A percentile compares a stretch with the other conserved stretches of the same genome.
These are phyloP conservation scores for Caenorhabditis angaria DNA, from an alignment of 2,888 invertebrate genomes.

Conservation along the genomic window DNA sequence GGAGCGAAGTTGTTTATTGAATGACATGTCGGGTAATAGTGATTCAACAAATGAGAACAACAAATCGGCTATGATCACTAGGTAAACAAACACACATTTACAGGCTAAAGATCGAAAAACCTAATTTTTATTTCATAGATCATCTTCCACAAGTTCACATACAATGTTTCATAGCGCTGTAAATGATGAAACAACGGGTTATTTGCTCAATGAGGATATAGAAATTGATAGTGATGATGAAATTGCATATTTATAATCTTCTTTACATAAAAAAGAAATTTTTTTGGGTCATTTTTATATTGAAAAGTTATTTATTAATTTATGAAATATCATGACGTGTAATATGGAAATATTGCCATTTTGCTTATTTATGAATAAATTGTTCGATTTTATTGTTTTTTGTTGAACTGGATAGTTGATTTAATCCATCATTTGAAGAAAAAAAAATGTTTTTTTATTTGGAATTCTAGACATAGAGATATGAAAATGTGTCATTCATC, in stretches of 20 bases:
- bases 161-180: constrained; percentile 21
- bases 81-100: constrained; percentile 9
- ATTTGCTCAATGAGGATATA: constrained; percentile 16
- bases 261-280: not conserved
- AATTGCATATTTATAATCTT: constrained; percentile 34
- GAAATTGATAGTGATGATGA: constrained; percentile 39
- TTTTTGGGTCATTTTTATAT: not conserved
- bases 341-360: too few relatives aligned
- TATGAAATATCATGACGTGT: not conserved
- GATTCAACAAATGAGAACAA: constrained; percentile 29
- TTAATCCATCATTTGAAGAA: too few relatives aligned
- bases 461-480: too few relatives aligned
- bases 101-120: not conserved
- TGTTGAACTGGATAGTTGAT: too few relatives aligned
- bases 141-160: constrained; percentile 24
- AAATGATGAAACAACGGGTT: constrained; percentile 35
- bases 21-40: constrained; percentile 41
- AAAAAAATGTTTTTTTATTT: too few relatives aligned
- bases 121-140: constrained; percentile 14
- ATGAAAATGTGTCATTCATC: too few relatives aligned
- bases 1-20: constrained; percentile 34
- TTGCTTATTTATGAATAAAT: too few relatives aligned
- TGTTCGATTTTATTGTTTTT: too few relatives aligned
- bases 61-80: constrained; percentile 11
- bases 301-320: not conserved